Conservation (phyloP, 2,888 invertebrate species). For the Embidobia sp. region DNA sequence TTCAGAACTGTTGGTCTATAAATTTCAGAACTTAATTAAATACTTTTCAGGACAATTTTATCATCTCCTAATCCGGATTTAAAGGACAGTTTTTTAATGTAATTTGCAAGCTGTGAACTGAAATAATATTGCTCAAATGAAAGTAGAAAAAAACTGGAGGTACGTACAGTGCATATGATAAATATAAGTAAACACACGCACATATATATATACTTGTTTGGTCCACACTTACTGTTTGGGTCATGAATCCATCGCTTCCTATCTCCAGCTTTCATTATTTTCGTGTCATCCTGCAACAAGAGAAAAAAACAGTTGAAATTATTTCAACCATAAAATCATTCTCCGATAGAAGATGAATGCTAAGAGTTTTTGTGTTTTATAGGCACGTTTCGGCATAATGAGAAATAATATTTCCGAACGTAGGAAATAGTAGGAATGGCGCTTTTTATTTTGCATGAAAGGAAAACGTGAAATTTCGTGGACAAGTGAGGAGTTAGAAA, state of each 20-base stretch:
- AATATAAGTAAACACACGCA: too few species aligned
- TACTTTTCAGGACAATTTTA: too few species aligned
- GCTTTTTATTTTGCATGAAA: constrained; percentile 1
- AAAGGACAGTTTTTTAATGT: too few species aligned
- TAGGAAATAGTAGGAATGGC: too few species aligned
- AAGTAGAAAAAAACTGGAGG: too few species aligned
- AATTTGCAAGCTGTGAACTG: too few species aligned
- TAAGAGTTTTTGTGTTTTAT: constrained; percentile 14
- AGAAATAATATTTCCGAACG: constrained; percentile 35
- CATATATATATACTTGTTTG: too few species aligned
- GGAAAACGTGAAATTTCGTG: constrained; percentile 15
- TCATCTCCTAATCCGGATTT: too few species aligned
- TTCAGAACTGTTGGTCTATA: too few species aligned
- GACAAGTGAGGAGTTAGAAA: constrained; percentile 31
- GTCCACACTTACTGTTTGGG: constrained; percentile 89
- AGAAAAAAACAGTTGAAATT: constrained; percentile 40
- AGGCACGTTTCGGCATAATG: constrained; percentile 12
- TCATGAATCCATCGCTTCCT: constrained; percentile 90
- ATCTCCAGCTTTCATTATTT: constrained; percentile 83
- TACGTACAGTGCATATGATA: too few species aligned
- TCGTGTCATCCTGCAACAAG: constrained; percentile 82
- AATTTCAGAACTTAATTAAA: too few species aligned
- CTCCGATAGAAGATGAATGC: constrained; percentile 9
- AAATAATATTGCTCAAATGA: too few species aligned
- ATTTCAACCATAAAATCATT: constrained; percentile 39